phyloP scores from a whole-genome alignment of 2,888 invertebrate genomes.

The Cantharis lateralis region DNA sequence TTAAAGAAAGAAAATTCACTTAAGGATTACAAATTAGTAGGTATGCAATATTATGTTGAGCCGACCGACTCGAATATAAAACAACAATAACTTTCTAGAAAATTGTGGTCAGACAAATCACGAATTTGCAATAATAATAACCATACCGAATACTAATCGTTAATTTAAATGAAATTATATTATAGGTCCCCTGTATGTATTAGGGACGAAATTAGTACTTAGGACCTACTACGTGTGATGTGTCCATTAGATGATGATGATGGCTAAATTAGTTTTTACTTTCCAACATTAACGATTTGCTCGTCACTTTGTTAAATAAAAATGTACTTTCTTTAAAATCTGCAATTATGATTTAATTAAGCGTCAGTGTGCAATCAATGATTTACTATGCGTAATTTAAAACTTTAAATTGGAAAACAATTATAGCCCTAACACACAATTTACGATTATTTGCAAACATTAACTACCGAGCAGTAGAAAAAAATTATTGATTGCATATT shows the following conservation, averaged over 20 bases:
- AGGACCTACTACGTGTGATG: not conserved
- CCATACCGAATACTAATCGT: not conserved
- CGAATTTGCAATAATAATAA: not conserved
- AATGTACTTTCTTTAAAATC: not conserved
- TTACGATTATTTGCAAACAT: not conserved
- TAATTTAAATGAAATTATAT: not conserved
- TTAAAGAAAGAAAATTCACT: not conserved
- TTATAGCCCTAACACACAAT: not conserved
- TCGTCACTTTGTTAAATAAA: not conserved
- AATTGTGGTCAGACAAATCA: slow-evolving; percentile 3
- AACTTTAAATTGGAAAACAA: not conserved
- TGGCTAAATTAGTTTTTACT: not conserved
- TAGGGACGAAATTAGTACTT: not conserved
- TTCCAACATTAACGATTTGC: not conserved
- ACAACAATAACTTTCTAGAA: slow-evolving; percentile 5
- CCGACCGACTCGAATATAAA: not conserved
- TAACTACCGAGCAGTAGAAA: not conserved
- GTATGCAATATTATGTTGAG: not conserved
- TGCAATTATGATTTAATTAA: not conserved
- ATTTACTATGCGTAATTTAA: not conserved
- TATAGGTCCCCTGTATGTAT: not conserved
- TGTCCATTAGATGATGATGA: not conserved
- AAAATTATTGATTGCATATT: not conserved
- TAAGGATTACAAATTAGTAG: not conserved
- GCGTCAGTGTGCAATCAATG: not conserved